Evolutionary conservation across 1,140 invertebrate species (phyloP), one percentile per base, ranked within the genome.

Genomic region (Liolophura sinensis): DNA sequence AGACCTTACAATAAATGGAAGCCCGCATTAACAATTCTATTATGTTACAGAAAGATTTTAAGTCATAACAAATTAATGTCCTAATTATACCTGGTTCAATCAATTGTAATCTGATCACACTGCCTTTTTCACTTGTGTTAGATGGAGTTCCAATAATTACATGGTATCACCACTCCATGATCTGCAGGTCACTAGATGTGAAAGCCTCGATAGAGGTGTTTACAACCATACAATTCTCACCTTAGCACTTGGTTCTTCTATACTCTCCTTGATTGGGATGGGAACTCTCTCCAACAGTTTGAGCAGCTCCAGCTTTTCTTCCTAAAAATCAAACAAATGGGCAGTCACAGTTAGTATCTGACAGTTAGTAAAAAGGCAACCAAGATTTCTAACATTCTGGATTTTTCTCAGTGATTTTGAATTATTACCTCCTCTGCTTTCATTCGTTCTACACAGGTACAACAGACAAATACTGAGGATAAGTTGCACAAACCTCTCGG

Each of bases 181-280:
- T 40, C 3, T 40, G 31, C 31, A 40, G 31, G 9, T 40, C 31
- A 40, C 3, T 40, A 40, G 31, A 40, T 9, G 3, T 40, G 3
- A 3, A 5, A 9, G 31, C 31, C 31, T 9, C n/a, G n/a, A n/a
- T n/a, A n/a, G n/a, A n/a, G n/a, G n/a, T n/a, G n/a, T n/a, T 9
- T 40, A 20, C n/a, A 5, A 12, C 51, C 12, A 24, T 24, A 12
- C 12, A 5, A 40, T 20, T 61, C 65, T 73, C 67, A 86, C 84
- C 87, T 99, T 99, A 0, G 98, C 97, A 74, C 94, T 97, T 0
- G 97, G 91, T 82, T 99, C 97, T 82, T 99, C 98, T 50, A 99
- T 96, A 68, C 94, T 95, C 85, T 99, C 98, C 71, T 99, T 99
- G 60, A 99, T 98, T 0, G 98, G 98, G 68, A 99, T 98, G 0